These are phyloP conservation scores for Temnothorax nylanderi DNA, from an alignment of 1,140 invertebrate genomes.

Conservation along the genomic window DNA sequence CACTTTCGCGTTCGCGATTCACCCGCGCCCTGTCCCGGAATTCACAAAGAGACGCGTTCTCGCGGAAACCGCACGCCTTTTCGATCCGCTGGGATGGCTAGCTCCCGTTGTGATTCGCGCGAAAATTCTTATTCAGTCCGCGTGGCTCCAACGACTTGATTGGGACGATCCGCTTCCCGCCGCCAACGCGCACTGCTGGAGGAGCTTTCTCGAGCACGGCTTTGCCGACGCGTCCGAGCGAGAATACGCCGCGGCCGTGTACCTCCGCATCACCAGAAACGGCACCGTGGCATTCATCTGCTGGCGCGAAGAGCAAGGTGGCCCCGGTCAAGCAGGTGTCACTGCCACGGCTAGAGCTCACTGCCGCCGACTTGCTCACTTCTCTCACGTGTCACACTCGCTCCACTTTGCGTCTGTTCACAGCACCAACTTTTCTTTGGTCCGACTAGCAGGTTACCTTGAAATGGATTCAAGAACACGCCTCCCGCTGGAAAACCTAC, in stretches of 20 bases:
- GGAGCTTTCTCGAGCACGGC: background rate
- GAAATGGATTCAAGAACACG: no score
- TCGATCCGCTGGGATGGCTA: background rate
- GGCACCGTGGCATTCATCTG: background rate
- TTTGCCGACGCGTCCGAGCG: background rate
- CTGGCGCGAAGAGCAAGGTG: background rate
- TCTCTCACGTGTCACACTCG: background rate
- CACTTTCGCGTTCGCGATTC: no score
- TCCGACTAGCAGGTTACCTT: no score
- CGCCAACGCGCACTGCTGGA: background rate
- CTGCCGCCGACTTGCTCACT: background rate
- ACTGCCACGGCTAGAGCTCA: background rate
- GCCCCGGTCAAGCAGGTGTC: background rate
- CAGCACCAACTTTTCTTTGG: background rate
- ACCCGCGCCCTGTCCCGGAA: no score
- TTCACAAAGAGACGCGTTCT: background rate
- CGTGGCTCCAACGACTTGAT: background rate
- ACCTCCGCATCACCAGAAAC: no score
- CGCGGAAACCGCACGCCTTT: background rate
- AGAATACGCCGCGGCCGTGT: no score
- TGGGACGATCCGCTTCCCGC: no score
- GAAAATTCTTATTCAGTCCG: background rate
- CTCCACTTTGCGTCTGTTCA: rapidly evolving
- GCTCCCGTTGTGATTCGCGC: background rate
- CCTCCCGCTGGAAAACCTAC: no score